These are phyloP conservation scores for Ricordea florida DNA, from an alignment of 92 coral and sea anemone genomes.

Conservation along the genomic window DNA sequence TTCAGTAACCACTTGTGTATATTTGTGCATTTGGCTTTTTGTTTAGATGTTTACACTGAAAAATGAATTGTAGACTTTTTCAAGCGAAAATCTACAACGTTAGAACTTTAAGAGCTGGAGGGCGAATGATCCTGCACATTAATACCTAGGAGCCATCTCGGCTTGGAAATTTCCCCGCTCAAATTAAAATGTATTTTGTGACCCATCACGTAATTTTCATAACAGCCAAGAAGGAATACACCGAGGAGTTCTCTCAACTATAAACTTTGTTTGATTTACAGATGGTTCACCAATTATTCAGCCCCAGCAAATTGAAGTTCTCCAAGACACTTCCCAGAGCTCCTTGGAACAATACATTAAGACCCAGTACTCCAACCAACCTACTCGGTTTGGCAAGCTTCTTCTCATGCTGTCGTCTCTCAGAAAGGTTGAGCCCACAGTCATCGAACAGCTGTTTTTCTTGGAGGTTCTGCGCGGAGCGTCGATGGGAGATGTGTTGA, in stretches of 20 bases:
- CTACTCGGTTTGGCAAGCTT: constrained; percentile 89
- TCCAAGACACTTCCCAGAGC: constrained; percentile 92
- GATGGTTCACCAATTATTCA: constrained; percentile 86
- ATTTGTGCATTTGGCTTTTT: too few relatives aligned
- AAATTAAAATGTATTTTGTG: too few relatives aligned
- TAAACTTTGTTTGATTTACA: constrained; percentile 3
- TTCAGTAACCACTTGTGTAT: too few relatives aligned
- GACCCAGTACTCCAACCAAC: constrained; percentile 77
- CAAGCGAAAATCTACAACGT: too few relatives aligned
- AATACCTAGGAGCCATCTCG: too few relatives aligned
- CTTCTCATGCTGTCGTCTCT: constrained; percentile 85
- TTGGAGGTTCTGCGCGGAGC: constrained; percentile 88
- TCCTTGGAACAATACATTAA: constrained; percentile 85
- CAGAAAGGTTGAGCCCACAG: constrained; percentile 82
- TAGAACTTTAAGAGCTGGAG: too few relatives aligned
- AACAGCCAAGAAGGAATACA: neutral
- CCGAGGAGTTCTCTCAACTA: neutral
- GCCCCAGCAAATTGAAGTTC: constrained; percentile 77
- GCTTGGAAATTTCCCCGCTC: too few relatives aligned
- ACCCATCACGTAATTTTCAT: too few relatives aligned
- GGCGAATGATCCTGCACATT: too few relatives aligned
- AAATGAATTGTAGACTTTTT: too few relatives aligned
- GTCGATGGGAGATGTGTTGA: constrained; percentile 85
- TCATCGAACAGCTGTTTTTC: constrained; percentile 91
- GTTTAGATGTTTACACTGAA: too few relatives aligned